A percentile compares a stretch with the other conserved stretches of the same genome.
Conservation (phyloP, 2,113 vertebrate genomes). For the Prunella himalayana region DNA sequence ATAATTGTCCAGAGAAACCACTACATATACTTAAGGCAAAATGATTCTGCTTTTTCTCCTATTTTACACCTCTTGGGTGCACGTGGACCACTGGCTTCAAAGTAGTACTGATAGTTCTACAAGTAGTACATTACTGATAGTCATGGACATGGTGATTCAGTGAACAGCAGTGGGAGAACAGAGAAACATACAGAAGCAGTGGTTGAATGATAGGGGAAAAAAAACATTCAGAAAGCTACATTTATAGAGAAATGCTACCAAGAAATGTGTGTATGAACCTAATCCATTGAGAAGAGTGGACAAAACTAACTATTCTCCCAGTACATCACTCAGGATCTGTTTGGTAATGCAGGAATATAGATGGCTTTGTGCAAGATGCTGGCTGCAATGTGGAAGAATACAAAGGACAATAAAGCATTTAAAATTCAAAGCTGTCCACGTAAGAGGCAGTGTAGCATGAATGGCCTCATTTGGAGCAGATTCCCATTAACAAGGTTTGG, state of each 20-base stretch:
- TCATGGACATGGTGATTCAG: not conserved
- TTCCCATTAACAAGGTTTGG: not conserved
- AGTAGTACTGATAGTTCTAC: not conserved
- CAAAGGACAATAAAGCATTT: not conserved
- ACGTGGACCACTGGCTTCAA: not conserved
- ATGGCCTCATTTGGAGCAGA: not conserved
- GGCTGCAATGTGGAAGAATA: not conserved
- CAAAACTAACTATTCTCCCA: not conserved
- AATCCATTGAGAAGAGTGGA: not conserved
- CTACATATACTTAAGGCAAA: not conserved
- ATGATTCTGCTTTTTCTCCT: not conserved
- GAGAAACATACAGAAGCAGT: not conserved
- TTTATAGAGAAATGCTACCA: not conserved
- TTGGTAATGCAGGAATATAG: not conserved
- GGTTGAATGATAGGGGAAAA: not conserved
- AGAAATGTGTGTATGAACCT: not conserved
- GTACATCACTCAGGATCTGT: not conserved
- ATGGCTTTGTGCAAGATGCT: not conserved
- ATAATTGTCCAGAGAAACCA: not conserved
- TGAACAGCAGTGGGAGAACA: not conserved
- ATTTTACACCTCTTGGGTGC: not conserved
- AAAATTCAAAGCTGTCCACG: not conserved
- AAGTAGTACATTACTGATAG: not conserved
- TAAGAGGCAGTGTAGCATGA: not conserved
- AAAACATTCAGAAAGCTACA: not conserved